A percentile compares a stretch with the other conserved stretches of the same genome.
These are phyloP conservation scores for Acronicta leporina DNA, from an alignment of 2,888 invertebrate species.

Conservation along the genomic window DNA sequence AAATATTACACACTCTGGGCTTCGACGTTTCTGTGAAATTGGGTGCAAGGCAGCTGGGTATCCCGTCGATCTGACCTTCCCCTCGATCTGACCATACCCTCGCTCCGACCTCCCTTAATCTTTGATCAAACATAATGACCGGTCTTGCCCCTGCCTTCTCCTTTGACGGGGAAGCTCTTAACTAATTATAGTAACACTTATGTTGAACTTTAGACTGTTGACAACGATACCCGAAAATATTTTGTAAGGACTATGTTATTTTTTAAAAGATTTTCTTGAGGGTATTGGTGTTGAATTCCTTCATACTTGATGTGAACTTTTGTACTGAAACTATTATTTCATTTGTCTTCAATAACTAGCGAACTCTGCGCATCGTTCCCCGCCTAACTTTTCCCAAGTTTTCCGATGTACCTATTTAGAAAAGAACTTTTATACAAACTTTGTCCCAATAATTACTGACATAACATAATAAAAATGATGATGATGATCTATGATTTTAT, in stretches of 20 bases:
- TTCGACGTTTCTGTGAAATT: not conserved
- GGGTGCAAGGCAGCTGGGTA: conserved; percentile 16
- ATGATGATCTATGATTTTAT: no score
- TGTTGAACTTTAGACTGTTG: conserved; percentile 1
- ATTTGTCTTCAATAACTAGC: no score
- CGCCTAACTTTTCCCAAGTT: no score
- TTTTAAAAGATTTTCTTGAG: not conserved
- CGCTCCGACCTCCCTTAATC: conserved; percentile 24
- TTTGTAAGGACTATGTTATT: not conserved
- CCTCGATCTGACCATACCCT: conserved; percentile 34
- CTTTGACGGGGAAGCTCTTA: conserved; percentile 9
- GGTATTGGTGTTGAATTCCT: no score
- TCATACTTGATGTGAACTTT: no score
- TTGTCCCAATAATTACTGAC: no score
- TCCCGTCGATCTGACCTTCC: conserved; percentile 7
- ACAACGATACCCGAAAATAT: not conserved
- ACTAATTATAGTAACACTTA: not conserved
- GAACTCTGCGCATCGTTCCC: no score
- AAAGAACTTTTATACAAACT: no score
- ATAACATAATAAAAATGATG: no score
- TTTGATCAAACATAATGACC: conserved; percentile 34
- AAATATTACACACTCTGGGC: no score
- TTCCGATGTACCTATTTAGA: no score
- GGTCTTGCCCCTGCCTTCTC: conserved; percentile 2
- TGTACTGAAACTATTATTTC: no score